Conservation (phyloP, 2,888 invertebrate genomes). For the Pheosia gnoma region DNA sequence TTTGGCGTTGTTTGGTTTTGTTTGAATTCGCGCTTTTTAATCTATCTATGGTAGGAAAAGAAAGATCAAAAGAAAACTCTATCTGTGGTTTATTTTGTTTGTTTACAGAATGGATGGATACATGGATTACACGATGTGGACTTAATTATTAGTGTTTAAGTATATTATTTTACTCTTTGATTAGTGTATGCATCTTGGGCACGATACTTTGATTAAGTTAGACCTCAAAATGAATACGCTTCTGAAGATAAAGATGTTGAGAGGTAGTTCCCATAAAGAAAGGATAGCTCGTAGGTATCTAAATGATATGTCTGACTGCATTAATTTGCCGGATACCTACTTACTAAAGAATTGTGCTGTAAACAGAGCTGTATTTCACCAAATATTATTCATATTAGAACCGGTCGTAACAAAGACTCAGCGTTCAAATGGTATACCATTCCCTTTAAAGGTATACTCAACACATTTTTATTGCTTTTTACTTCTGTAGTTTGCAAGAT, state of each 20-base stretch:
- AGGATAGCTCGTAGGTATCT: constrained; percentile 47
- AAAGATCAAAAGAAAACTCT: too few species aligned
- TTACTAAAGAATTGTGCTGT: constrained; percentile 56
- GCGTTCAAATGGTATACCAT: constrained; percentile 63
- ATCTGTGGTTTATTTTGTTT: too few species aligned
- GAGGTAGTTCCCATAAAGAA: constrained; percentile 54
- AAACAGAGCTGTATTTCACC: constrained; percentile 52
- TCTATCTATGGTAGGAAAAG: too few species aligned
- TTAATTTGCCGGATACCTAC: constrained; percentile 57
- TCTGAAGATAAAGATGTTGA: constrained; percentile 54
- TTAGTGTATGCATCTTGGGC: too few species aligned
- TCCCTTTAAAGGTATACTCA: constrained; percentile 54
- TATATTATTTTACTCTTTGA: too few species aligned
- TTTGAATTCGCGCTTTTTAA: too few species aligned
- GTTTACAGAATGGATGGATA: too few species aligned
- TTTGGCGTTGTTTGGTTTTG: too few species aligned
- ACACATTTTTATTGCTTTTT: neutral
- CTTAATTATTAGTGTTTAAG: too few species aligned
- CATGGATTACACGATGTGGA: too few species aligned
- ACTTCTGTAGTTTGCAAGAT: neutral
- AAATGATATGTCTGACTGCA: constrained; percentile 50
- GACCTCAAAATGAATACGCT: constrained; percentile 48
- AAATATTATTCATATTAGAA: constrained; percentile 54
- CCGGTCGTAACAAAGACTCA: constrained; percentile 61
- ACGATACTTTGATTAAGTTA: neutral